Base-by-base conservation (phyloP, 2,888 invertebrate species). In the Strigamia transsilvanica region DNA sequence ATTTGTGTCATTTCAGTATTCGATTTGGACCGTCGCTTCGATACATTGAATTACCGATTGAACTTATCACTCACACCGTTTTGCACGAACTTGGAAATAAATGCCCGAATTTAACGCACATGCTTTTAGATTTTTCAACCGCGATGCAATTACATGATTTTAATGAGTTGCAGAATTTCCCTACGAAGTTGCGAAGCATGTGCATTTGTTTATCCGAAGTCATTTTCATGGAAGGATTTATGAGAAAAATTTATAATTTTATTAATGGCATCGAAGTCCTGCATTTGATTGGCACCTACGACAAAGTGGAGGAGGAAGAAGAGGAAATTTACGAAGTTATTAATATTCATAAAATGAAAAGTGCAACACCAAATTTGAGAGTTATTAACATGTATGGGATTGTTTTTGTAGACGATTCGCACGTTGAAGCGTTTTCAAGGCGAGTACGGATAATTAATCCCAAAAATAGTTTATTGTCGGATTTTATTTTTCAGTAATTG, bases 171-270 rank as follows among this genome's bases (percentile, higher is more conserved):
- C 96, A 99, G 89, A 95, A 97, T 21, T 99, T 99, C 88, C 99
- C 99, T 2, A 98, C 99, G 12, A 98, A 99, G 88, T 90, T 99
- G 83, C 93, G 93, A 78, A 98, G 97, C 88, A 92, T 98, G 89
- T 96, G 96, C 88, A 95, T 99, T 87, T 99, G 99, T 85, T 90
- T 99, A 61, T 98, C 98, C 0, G 99, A 99, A 89, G 98, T 99
- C 84, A 99, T 99, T 89, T 99, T 99, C 90, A 96, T 99, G 94
- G 99, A 99, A 88, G 99, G 99, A 15, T 99, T 99, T 88, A 98
- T 99, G 97, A 90, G 99, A 85, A 98, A 99, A 89, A 99, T 99
- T 84, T 99, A 99, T 89, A 99, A 99, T 88, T 99, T 99, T 87
- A 97, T 99, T 87, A 99, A 99, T 85, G 99, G 99, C 5, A 89